phyloP scores from a whole-genome alignment of 2,113 vertebrate genomes.

The Salvelinus alpinus region DNA sequence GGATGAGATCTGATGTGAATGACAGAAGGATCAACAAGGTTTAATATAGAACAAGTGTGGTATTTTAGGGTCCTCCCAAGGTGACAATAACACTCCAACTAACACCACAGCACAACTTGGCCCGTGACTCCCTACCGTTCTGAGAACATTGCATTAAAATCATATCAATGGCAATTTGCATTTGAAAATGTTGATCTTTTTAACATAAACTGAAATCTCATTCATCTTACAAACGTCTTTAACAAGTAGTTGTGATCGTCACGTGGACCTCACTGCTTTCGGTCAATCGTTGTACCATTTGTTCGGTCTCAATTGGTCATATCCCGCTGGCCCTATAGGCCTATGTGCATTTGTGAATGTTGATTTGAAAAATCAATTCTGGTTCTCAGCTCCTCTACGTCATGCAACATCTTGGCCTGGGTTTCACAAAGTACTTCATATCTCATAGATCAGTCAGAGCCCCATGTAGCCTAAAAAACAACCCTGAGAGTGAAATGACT shows the following conservation, averaged over 20 bases:
- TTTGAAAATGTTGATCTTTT: neutral
- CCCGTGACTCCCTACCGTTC: neutral
- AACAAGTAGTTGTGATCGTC: neutral
- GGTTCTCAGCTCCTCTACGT: slow-evolving; percentile 35
- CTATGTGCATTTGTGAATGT: slow-evolving; percentile 57
- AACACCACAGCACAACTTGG: neutral
- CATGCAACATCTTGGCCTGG: slow-evolving; percentile 51
- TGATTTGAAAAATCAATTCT: slow-evolving; percentile 41
- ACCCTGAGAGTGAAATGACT: slow-evolving; percentile 19
- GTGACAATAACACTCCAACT: slow-evolving; percentile 33
- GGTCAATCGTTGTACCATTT: slow-evolving; percentile 19
- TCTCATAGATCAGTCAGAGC: slow-evolving; percentile 31
- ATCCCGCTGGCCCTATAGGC: slow-evolving; percentile 1
- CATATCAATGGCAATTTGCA: neutral
- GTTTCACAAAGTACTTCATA: slow-evolving; percentile 48
- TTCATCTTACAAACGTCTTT: neutral
- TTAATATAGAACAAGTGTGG: slow-evolving; percentile 45
- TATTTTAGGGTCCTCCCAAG: slow-evolving; percentile 47
- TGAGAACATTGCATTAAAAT: neutral
- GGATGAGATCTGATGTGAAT: slow-evolving; percentile 34
- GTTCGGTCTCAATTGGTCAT: slow-evolving; percentile 40
- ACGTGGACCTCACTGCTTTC: neutral
- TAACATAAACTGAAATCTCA: neutral
- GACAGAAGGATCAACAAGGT: slow-evolving; percentile 52
- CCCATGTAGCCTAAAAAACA: neutral